Evolutionary conservation across 2,888 invertebrate genomes (phyloP).

Genomic region (Prosapia bicincta): DNA sequence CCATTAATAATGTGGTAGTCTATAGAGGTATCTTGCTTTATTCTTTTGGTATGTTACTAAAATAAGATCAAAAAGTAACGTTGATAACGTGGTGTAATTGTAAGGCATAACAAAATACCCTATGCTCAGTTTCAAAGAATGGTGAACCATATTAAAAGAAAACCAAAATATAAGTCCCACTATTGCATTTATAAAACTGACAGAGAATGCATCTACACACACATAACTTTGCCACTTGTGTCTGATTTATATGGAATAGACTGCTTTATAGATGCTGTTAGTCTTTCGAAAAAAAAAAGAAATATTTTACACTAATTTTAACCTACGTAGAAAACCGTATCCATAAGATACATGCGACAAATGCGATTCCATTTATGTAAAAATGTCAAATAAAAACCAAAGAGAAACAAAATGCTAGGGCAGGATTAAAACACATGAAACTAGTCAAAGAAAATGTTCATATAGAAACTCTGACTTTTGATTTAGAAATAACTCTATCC

Average conservation of each 20-base stretch:
- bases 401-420: not conserved
- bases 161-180: constrained; percentile 29
- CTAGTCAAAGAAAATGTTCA: not conserved
- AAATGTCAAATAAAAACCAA: not conserved
- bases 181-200: not conserved
- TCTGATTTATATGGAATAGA: not conserved
- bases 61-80: no score
- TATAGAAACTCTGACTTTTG: not conserved
- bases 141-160: constrained; percentile 22
- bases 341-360: constrained; percentile 21
- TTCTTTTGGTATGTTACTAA: no score
- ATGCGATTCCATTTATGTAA: not conserved
- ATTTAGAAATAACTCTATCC: constrained; percentile 37
- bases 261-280: not conserved
- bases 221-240: not conserved
- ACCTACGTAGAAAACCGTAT: constrained; percentile 14
- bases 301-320: constrained; percentile 19
- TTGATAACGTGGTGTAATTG: no score
- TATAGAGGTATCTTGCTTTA: no score
- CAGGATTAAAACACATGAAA: not conserved
- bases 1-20: no score
- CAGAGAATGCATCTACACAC: not conserved
- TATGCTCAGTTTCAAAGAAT: no score
- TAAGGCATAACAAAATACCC: no score
- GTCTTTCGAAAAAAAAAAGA: constrained; percentile 13